Evolutionary conservation across 2,797 vertebrate genomes (phyloP), one percentile per base, ranked within the genome.

Genomic region (Sebastes taczanowskii): DNA sequence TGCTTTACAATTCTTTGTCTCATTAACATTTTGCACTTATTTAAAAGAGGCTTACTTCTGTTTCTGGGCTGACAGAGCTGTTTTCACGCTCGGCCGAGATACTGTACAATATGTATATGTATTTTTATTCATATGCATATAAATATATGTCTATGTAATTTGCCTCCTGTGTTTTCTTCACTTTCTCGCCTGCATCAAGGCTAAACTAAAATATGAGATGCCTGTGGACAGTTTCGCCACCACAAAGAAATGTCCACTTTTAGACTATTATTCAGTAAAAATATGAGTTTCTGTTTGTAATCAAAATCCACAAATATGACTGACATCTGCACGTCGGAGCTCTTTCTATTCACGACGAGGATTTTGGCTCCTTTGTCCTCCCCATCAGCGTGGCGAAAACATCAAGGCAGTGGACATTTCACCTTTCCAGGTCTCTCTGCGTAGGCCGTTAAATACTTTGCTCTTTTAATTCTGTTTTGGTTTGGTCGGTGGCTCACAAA

Each of bases 1-100:
- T 94, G 94, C 94, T 95, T 96, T 96, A 95, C 94, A 91, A 84
- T 94, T 94, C 86, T 94, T 92, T 95, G 93, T 96, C 92, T 95
- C 93, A 94, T 95, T 95, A 96, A 96, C 95, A 95, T 95, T 96
- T 96, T 96, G 96, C 96, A 96, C 96, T 96, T 96, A 96, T 96
- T 96, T 96, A 96, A 96, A 55, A 95, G 91, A 94, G 86, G 86
- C 85, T 86, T 92, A 91, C 91, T 89, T 95, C 92, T 91, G 91
- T 95, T 94, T 94, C 89, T 88, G 93, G 93, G 89, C 91, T 91
- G 91, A 92, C 81, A 85, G 91, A 94, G 94, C 92, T 86, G 91
- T 94, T 95, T 95, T 94, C 90, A 93, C 58, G 93, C 92, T 95
- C 93, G 85, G 94, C 91, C 94, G 87, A 89, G 85, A 96, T 95